These are phyloP conservation scores for Cepaea hortensis DNA, from an alignment of 2,888 invertebrate species.

Conservation along the genomic window DNA sequence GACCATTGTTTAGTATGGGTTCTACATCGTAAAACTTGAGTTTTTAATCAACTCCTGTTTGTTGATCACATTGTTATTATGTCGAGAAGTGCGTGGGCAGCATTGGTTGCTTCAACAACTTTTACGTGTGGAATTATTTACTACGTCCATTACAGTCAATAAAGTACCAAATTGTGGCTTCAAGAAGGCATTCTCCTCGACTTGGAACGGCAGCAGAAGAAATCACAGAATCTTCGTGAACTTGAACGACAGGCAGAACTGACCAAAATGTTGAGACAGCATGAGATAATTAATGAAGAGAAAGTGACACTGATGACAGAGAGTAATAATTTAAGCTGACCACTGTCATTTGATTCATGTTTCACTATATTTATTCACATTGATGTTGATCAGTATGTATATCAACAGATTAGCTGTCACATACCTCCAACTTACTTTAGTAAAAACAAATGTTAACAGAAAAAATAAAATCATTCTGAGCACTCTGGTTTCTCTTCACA, in stretches of 20 bases:
- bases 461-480: no score
- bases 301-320: constrained; percentile 1
- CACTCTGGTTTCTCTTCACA: no score
- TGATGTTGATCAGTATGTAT: neutral
- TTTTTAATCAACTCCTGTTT: no score
- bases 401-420: neutral
- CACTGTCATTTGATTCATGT: neutral
- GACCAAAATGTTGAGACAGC: constrained; percentile 34
- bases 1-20: no score
- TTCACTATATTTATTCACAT: neutral
- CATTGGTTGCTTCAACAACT: no score
- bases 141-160: no score
- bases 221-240: constrained; percentile 30
- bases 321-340: neutral
- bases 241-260: constrained; percentile 35
- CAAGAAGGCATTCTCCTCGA: constrained; percentile 39
- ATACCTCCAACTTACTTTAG: no score
- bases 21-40: no score
- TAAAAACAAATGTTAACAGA: no score
- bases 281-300: neutral
- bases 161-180: neutral
- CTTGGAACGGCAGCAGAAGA: constrained; percentile 37
- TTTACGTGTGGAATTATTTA: no score
- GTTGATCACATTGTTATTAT: no score
- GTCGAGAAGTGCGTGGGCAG: no score